Conservation (phyloP, 2,888 invertebrate genomes). For the Zygaena filipendulae region DNA sequence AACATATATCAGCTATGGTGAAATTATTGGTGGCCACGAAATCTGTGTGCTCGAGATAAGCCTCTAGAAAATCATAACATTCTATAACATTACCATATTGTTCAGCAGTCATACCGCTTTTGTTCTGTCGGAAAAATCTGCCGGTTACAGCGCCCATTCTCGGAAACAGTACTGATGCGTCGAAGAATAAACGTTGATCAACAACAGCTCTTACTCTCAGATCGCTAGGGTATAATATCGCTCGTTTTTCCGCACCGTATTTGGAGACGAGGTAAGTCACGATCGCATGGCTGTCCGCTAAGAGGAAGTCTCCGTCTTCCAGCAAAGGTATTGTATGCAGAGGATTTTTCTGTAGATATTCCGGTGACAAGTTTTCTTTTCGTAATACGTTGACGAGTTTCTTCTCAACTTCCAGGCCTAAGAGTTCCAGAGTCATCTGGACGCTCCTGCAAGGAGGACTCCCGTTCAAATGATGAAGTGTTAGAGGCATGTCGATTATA, state of each 20-base stretch:
- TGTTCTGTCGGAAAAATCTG: constrained; percentile 8
- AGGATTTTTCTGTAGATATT: constrained; percentile 29
- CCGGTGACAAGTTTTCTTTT: constrained; percentile 22
- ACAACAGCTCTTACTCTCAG: constrained; percentile 23
- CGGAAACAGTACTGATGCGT: constrained; percentile 23
- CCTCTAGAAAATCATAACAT: constrained; percentile 26
- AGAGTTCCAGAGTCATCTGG: constrained; percentile 24
- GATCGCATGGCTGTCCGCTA: constrained; percentile 33
- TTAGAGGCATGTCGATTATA: no score
- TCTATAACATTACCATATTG: constrained; percentile 20
- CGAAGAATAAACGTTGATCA: constrained; percentile 27
- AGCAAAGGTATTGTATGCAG: constrained; percentile 27
- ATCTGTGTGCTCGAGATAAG: constrained; percentile 23
- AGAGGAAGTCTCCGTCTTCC: constrained; percentile 29
- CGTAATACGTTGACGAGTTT: constrained; percentile 19
- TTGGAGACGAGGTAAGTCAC: constrained; percentile 31
- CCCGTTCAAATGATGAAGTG: no score
- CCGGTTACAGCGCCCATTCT: constrained; percentile 15
- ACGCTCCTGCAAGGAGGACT: constrained; percentile 28
- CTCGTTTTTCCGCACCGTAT: constrained; percentile 27
- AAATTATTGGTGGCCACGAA: constrained; percentile 24
- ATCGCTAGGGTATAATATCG: constrained; percentile 27
- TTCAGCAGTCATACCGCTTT: constrained; percentile 15
- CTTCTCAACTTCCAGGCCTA: constrained; percentile 23
- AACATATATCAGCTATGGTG: constrained; percentile 31